Evolutionary conservation across 2,113 vertebrate genomes (phyloP), one percentile per base, ranked within the genome.

Genomic region (Gymnocephalus cernua): DNA sequence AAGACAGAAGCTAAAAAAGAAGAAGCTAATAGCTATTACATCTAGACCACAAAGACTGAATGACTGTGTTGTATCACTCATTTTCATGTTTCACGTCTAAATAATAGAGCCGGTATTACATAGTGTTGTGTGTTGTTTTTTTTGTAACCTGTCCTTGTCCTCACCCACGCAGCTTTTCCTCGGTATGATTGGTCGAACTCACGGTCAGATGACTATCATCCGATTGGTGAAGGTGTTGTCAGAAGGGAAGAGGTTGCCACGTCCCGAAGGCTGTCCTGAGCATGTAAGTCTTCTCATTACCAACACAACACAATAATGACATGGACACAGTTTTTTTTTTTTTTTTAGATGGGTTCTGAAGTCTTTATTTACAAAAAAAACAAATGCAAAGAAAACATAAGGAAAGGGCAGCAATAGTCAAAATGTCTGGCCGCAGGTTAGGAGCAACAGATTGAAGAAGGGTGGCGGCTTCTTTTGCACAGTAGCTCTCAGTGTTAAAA

Each of bases 141-240:
- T 75, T 12, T 62, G 15, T 71, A 59, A 83, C 23, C 12, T 2
- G 3, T 38, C 10, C 15, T 45, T 59, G 7, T 81, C 29, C 10
- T 84, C 32, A 1, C 18, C 45, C 63, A 51, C 19, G 86, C 93
- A 99, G 98, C 92, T 96, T 58, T 99, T 98, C 94, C 64, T 97
- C 53, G 94, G 96, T 51, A 97, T 99, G 96, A 98, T 99, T 7
- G 98, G 97, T 53, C 94, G 90, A 41, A 96, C 95, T 8, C 97
- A 99, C 0, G 98, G 98, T 32, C 98, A 98, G 95, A 99, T 99
- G 98, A 99, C 97, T 0, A 96, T 99, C 18, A 96, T 97, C 0
- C 94, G 96, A 77, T 90, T 99, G 75, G 96, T 99, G 79, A 92
- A 94, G 0, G 90, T 95, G 61, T 71, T 99, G 84, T 94, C 96